Conservation (phyloP, 2,888 invertebrate species). For the Eurytoma californica region DNA sequence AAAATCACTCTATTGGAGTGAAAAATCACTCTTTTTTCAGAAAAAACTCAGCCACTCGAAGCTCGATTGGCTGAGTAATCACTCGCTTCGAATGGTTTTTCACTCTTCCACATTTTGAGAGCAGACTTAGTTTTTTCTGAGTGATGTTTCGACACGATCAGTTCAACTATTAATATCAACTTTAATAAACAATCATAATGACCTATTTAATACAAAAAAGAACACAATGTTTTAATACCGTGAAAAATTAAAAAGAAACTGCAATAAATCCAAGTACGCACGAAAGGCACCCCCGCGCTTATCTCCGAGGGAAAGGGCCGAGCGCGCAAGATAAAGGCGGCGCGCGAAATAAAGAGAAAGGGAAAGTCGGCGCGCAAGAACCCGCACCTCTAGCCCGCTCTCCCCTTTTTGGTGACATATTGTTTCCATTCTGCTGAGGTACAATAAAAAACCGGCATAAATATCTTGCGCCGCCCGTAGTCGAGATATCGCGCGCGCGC, state of each 20-base stretch:
- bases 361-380: conserved; percentile 64
- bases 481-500: conserved; percentile 38
- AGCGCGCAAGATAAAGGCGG: conserved; percentile 56
- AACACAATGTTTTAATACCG: not conserved
- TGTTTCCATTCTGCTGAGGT: conserved; percentile 73
- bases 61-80: no score
- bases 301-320: conserved; percentile 27
- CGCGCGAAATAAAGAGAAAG: conserved; percentile 23
- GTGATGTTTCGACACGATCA: no score
- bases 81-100: no score
- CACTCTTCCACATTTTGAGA: no score
- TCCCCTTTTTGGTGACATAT: conserved; percentile 71
- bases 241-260: not conserved
- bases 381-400: conserved; percentile 55
- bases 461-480: conserved; percentile 64
- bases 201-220: no score
- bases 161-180: no score
- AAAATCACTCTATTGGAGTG: no score
- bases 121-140: no score
- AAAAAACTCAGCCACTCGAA: no score
- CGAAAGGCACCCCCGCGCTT: not conserved
- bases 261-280: not conserved
- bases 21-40: no score
- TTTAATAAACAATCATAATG: no score
- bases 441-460: conserved; percentile 74